Evolutionary conservation across 30 jellyfish, hydroid and myxozoan species (phyloP), one percentile per base, ranked within the genome.

Genomic region (Cassiopea andromeda): DNA sequence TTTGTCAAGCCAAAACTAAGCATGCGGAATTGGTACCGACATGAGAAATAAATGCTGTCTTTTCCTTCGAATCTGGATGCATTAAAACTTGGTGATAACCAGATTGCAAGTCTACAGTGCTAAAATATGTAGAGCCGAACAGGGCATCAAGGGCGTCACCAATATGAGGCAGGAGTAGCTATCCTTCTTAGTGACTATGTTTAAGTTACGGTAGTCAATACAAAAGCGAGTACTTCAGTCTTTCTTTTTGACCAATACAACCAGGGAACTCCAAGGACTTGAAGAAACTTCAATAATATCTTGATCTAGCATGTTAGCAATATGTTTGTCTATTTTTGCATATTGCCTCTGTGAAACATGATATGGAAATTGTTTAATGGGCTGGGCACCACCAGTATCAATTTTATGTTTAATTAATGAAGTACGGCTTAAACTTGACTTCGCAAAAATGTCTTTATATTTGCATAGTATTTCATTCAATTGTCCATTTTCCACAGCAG

Each of bases 221-320:
- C 93, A 84, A 49, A 90, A 75, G 15, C 97, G 90, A 46, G 80
- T 43, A 19, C 77, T 27, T 16, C 96, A 93, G 58, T 90, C 91
- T 48, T 67, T 67, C 81, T 89, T 89, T 58, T 69, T 46, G 46
- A 83, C 97, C 48, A 81, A 85, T n/a, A 89, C 94, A 5, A 50
- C 80, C 19, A 95, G 97, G 15, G 91, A 14, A 60, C 77, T 48
- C 94, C 89, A 90, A 7, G 94, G 91, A 86, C 96, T 71, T 16
- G 50, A 16, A 27, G 49, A 16, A 15, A 58, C 61, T n/a, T 27
- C 13, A 46, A 83, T 90, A 59, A 82, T 46, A 67, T 67, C 84
- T 4, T 71, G 50, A 3, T 82, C 75, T 10, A 69, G 73, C 90
- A 90, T 70, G n/a, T 83, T 57, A 69, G 48, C 16, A 66, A 43